A percentile compares a stretch with the other conserved stretches of the same genome.
phyloP scores from a whole-genome alignment of 2,113 vertebrate genomes.

The Columba janthina region DNA sequence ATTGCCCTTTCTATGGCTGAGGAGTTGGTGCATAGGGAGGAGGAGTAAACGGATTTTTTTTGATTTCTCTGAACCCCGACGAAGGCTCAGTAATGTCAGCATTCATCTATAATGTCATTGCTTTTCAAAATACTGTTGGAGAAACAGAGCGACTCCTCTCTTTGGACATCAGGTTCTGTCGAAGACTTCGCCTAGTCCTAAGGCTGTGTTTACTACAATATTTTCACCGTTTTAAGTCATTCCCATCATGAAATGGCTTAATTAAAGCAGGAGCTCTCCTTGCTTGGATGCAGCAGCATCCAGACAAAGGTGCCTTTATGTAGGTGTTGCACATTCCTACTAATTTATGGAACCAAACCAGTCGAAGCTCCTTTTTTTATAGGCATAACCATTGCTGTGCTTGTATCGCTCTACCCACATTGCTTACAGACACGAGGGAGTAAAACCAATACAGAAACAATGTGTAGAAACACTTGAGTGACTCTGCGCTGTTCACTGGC shows the following conservation, averaged over 20 bases:
- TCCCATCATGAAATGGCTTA: not conserved
- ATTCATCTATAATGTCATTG: not conserved
- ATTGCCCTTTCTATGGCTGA: not conserved
- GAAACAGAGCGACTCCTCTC: not conserved
- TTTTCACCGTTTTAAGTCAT: not conserved
- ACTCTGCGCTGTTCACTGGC: not conserved
- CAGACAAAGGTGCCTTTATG: not conserved
- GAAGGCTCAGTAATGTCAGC: not conserved
- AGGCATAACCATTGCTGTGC: not conserved
- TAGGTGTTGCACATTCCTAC: not conserved
- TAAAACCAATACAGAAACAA: not conserved
- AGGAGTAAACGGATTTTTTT: not conserved
- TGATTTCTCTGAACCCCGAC: not conserved
- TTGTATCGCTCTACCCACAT: not conserved
- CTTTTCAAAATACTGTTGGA: not conserved
- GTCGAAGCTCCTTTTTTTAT: not conserved
- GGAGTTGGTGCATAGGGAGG: not conserved
- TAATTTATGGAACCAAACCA: not conserved
- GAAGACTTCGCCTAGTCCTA: not conserved
- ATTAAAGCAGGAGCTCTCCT: not conserved
- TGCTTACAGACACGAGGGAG: fast-evolving
- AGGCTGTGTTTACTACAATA: fast-evolving
- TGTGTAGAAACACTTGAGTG: fast-evolving
- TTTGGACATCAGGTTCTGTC: not conserved
- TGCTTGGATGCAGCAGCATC: not conserved